These are phyloP conservation scores for Lates calcarifer DNA, from an alignment of 2,113 vertebrate genomes.

Conservation along the genomic window DNA sequence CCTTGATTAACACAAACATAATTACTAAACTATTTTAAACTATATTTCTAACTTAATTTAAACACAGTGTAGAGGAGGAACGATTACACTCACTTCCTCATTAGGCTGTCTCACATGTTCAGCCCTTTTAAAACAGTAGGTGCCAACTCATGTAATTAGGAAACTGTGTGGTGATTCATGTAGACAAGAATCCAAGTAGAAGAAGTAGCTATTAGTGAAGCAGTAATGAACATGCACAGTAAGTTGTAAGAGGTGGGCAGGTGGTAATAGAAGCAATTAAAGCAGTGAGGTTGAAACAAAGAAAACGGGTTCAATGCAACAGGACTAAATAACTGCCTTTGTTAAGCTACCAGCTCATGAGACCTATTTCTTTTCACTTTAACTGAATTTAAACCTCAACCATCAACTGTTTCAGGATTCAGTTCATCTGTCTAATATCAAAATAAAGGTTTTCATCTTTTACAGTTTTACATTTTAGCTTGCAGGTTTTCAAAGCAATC, in stretches of 20 bases:
- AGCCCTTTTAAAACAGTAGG: background rate
- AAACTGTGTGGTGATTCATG: background rate
- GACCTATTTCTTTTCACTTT: too few species aligned
- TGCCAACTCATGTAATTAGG: background rate
- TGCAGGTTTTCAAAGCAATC: too few species aligned
- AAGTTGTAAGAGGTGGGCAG: background rate
- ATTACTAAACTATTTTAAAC: background rate
- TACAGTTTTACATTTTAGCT: too few species aligned
- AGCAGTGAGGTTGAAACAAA: background rate
- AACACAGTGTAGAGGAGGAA: background rate
- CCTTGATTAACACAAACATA: background rate
- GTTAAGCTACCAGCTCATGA: too few species aligned
- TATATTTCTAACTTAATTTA: background rate
- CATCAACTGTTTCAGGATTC: too few species aligned
- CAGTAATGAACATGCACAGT: background rate
- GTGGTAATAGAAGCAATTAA: background rate
- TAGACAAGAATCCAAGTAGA: too few species aligned
- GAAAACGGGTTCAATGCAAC: background rate
- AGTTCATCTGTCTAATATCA: too few species aligned
- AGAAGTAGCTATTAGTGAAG: background rate
- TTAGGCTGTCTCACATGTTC: background rate
- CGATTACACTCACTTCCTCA: background rate
- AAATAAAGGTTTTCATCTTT: too few species aligned
- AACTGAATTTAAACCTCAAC: too few species aligned
- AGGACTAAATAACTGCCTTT: too few species aligned